Evolutionary conservation across 2,888 invertebrate genomes (phyloP).

Genomic region (Pollenia amentaria): DNA sequence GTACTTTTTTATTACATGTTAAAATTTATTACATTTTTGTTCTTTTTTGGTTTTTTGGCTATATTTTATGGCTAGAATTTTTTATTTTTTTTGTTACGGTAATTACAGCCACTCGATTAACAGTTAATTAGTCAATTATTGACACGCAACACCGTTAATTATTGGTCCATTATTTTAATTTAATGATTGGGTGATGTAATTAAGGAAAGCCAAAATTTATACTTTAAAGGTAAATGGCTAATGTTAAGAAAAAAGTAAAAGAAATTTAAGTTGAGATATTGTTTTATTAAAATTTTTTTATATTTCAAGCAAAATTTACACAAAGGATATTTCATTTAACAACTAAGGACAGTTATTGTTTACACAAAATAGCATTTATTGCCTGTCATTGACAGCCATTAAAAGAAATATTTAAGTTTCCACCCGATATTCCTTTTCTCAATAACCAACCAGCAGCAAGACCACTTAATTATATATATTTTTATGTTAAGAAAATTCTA

Average conservation of each 20-base stretch:
- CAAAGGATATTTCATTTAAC: too few relatives aligned
- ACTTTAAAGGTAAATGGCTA: neutral
- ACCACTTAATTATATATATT: too few relatives aligned
- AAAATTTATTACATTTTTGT: neutral
- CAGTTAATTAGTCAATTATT: slow-evolving; percentile 49
- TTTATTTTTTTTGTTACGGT: slow-evolving; percentile 45
- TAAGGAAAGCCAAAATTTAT: neutral
- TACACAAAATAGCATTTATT: neutral
- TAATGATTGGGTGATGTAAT: slow-evolving; percentile 15
- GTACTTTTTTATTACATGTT: neutral
- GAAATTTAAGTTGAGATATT: neutral
- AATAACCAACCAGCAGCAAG: too few relatives aligned
- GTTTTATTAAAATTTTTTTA: too few relatives aligned
- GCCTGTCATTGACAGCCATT: slow-evolving; percentile 4
- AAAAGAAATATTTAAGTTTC: slow-evolving; percentile 3
- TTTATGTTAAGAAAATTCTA: too few relatives aligned
- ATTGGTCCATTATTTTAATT: slow-evolving; percentile 39
- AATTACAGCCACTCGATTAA: slow-evolving; percentile 43
- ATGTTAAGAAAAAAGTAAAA: neutral
- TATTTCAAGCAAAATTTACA: neutral
- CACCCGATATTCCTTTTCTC: too few relatives aligned
- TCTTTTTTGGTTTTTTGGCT: neutral
- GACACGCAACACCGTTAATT: slow-evolving; percentile 20
- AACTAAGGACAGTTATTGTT: neutral
- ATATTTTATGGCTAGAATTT: slow-evolving; percentile 2